Evolutionary conservation across 2,113 vertebrate genomes (phyloP).

Genomic region (Gulo gulo): DNA sequence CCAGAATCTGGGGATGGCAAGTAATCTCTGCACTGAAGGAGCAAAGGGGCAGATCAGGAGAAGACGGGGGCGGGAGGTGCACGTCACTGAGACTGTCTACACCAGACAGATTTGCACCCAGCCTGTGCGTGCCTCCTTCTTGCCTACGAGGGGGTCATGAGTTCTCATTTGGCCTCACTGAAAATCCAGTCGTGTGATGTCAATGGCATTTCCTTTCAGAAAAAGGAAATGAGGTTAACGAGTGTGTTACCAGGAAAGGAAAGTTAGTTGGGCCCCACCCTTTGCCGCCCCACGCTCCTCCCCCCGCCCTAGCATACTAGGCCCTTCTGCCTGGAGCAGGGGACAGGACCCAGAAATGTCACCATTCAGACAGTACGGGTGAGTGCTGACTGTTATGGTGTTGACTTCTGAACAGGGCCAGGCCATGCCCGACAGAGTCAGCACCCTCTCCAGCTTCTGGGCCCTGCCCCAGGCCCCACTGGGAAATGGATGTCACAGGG

Average conservation of each 20-base stretch:
- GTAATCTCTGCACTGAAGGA: not conserved
- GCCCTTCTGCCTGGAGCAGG: not conserved
- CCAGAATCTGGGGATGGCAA: no score
- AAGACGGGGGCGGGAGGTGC: not conserved
- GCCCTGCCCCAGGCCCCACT: accelerated
- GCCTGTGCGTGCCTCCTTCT: not conserved
- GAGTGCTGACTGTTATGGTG: not conserved
- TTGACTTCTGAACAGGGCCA: not conserved
- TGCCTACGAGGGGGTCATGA: not conserved
- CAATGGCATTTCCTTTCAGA: constrained; percentile 76
- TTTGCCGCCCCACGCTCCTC: not conserved
- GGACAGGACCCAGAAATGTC: not conserved
- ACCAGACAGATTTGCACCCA: not conserved
- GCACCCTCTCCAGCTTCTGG: not conserved
- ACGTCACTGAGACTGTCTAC: not conserved
- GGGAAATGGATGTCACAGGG: not conserved
- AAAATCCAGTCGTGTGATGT: constrained; percentile 66
- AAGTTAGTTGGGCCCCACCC: constrained; percentile 41
- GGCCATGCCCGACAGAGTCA: not conserved
- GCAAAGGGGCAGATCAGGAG: not conserved
- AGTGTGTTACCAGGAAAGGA: constrained; percentile 66
- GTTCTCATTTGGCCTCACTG: not conserved
- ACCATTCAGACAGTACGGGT: not conserved
- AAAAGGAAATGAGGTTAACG: constrained; percentile 71
- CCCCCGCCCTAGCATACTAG: not conserved